Evolutionary conservation across 2,113 vertebrate species (phyloP).

Genomic region (Apistogramma diplotaenia): DNA sequence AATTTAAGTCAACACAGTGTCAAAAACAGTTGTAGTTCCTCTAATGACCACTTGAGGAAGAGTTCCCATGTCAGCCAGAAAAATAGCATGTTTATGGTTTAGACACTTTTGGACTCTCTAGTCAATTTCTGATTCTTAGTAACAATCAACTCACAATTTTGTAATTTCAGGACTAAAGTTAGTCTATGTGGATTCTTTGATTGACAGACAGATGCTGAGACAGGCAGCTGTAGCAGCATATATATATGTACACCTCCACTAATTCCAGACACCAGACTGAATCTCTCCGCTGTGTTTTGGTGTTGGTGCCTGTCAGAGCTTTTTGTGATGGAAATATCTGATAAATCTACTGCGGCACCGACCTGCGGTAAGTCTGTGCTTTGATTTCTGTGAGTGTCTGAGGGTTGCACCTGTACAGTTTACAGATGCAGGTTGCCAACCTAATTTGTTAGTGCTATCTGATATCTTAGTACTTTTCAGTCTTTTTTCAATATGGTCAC

Average conservation of each 20-base stretch:
- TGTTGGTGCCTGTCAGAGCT: neutral
- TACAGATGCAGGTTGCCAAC: neutral
- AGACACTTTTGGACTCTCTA: neutral
- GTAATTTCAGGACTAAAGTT: neutral
- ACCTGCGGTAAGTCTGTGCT: neutral
- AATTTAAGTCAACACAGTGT: too few species aligned
- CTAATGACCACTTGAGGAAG: neutral
- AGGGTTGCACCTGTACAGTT: neutral
- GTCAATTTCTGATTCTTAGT: neutral
- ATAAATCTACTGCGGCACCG: neutral
- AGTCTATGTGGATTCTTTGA: neutral
- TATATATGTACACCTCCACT: fast-evolving
- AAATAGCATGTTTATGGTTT: too few species aligned
- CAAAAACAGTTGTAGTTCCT: neutral
- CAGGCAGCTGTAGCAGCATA: neutral
- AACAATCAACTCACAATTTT: neutral
- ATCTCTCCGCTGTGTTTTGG: neutral
- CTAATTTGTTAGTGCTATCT: too few species aligned
- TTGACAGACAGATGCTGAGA: neutral
- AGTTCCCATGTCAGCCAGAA: neutral
- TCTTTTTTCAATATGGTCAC: too few species aligned
- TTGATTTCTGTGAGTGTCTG: neutral
- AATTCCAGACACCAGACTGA: neutral
- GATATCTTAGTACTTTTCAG: too few species aligned
- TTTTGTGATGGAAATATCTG: too few species aligned